These are phyloP conservation scores for Fundulus diaphanus DNA, from an alignment of 2,797 vertebrate genomes.

Conservation along the genomic window DNA sequence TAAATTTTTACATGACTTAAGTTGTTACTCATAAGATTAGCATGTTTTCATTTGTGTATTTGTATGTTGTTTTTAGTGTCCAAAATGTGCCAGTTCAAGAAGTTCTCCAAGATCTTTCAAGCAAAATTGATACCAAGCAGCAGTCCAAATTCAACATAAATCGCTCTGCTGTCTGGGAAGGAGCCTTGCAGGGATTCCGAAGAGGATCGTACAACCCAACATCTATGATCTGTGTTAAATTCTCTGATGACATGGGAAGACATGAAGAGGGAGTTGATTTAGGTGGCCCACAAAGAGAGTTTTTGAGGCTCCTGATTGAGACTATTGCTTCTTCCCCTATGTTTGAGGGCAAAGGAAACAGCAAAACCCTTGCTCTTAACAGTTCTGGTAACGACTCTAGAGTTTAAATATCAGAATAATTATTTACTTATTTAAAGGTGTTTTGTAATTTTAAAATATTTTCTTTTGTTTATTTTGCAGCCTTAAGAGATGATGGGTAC, in stretches of 20 bases:
- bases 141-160: too few relatives aligned
- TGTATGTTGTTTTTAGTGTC: too few relatives aligned
- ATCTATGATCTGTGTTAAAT: conserved; percentile 3
- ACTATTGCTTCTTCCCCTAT: neutral
- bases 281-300: neutral
- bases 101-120: too few relatives aligned
- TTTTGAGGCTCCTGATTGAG: neutral
- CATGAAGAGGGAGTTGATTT: conserved; percentile 5
- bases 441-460: neutral
- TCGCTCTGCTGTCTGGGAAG: too few relatives aligned
- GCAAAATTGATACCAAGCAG: too few relatives aligned
- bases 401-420: neutral
- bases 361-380: conserved; percentile 7
- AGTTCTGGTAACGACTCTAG: neutral
- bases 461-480: conserved; percentile 8
- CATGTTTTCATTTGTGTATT: neutral
- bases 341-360: conserved; percentile 11
- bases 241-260: neutral
- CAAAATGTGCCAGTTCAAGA: too few relatives aligned
- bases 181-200: too few relatives aligned
- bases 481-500: too few relatives aligned
- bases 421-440: neutral
- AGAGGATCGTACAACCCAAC: conserved; percentile 6
- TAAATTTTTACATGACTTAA: neutral
- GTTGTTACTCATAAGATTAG: neutral